Evolutionary conservation across 1,140 invertebrate species (phyloP).

Genomic region (Hydropsyche tenuis): DNA sequence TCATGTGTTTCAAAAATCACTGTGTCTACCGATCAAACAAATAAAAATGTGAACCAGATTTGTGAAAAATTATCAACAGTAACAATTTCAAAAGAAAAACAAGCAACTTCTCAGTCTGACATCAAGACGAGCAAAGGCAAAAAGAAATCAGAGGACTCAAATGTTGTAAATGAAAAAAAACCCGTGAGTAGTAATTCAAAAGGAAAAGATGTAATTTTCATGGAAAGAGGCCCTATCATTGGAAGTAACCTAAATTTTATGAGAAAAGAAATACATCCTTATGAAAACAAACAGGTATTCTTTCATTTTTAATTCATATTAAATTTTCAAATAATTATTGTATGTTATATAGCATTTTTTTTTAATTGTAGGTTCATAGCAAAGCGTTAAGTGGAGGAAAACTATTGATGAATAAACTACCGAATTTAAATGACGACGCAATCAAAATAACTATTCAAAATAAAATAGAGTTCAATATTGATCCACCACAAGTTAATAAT

Average conservation of each 20-base stretch:
- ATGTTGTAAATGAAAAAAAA: neutral
- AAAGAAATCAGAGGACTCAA: neutral
- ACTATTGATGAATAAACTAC: conserved; percentile 1
- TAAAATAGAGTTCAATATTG: neutral
- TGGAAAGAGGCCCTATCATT: conserved; percentile 17
- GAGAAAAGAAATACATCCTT: too few species aligned
- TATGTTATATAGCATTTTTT: neutral
- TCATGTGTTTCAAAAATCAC: too few species aligned
- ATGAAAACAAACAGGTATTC: neutral
- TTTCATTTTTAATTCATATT: neutral
- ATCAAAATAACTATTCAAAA: conserved; percentile 34
- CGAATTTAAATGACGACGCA: neutral
- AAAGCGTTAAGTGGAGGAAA: conserved; percentile 38
- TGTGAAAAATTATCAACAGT: neutral
- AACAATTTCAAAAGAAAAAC: too few species aligned
- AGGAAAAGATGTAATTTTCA: neutral
- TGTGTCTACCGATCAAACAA: too few species aligned
- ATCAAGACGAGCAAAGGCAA: neutral
- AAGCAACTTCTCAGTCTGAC: too few species aligned
- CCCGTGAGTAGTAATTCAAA: too few species aligned
- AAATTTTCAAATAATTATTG: neutral
- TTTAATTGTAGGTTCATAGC: conserved; percentile 36
- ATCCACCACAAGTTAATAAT: neutral
- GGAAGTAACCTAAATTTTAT: too few species aligned
- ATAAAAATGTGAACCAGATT: neutral